Evolutionary conservation across 1,140 invertebrate genomes (phyloP), one percentile per base, ranked within the genome.

Genomic region (Monochamus saltuarius): DNA sequence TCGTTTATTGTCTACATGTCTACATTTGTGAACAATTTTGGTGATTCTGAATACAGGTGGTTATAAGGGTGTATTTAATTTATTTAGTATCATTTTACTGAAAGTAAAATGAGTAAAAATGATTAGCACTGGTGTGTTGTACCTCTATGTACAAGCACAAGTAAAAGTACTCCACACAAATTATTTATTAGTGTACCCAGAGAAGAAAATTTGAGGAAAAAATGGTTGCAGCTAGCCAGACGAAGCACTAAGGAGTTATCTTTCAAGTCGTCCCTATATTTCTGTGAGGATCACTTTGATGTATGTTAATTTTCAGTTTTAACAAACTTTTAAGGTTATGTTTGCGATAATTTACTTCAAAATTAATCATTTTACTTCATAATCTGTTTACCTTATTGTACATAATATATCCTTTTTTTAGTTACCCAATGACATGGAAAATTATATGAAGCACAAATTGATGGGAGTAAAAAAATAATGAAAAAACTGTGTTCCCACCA

Each of bases 171-270:
- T 13, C 55, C 55, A 17, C 13, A 50, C 6, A 57, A 53, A 50
- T 34, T 50, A 14, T 57, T 50, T 57, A 45, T 57, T 6, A 11
- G 50, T 14, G 55, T 57, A 17, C 55, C 55, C 22, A 47, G 1
- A 9, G 7, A 34, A n/a, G 29, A n/a, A 22, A 35, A 29, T 14
- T 7, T 29, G 19, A 19, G 55, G 10, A 34, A 57, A 35, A 47
- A 36, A 35, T 57, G 56, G 56, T 29, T 59, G 1, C 9, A 38
- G 29, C 4, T 52, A 2, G 56, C 47, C 16, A 14, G 56, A 14
- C 29, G 45, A 39, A 37, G 51, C 35, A 14, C 56, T 16, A 39
- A 11, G n/a, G 47, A 50, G 2, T 6, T 59, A 3, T 6, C 16
- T 13, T 13, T 17, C 0, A 59, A 52, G 17, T 39, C 56, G 6